These are phyloP conservation scores for Troides aeacus DNA, from an alignment of 2,888 invertebrate genomes.

Conservation along the genomic window DNA sequence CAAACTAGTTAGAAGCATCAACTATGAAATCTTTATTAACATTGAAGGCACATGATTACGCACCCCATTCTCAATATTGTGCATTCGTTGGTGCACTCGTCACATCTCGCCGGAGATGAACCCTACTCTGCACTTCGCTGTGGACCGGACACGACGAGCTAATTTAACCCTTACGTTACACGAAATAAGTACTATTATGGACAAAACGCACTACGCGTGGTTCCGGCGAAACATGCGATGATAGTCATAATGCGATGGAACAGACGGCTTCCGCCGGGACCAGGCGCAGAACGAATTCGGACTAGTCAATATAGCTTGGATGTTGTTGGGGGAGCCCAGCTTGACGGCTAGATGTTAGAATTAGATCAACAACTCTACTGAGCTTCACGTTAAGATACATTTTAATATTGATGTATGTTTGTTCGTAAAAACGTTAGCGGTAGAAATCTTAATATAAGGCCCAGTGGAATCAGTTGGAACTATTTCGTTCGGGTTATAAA, in stretches of 20 bases:
- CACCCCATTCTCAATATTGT: constrained; percentile 71
- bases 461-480: neutral
- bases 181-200: constrained; percentile 41
- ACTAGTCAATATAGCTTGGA: constrained; percentile 44
- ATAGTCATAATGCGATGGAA: constrained; percentile 3
- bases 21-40: constrained; percentile 77
- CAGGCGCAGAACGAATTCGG: constrained; percentile 42
- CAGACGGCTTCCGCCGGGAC: constrained; percentile 31
- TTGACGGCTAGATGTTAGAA: constrained; percentile 42
- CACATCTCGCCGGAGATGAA: constrained; percentile 34
- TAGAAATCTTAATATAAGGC: neutral
- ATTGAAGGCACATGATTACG: constrained; percentile 80
- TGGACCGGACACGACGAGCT: constrained; percentile 62
- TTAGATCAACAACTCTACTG: no score
- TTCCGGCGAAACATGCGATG: constrained; percentile 9
- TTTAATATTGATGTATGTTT: no score
- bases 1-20: constrained; percentile 75
- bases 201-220: constrained; percentile 31
- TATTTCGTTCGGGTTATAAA: constrained; percentile 29
- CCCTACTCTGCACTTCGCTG: constrained; percentile 34
- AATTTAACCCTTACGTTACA: constrained; percentile 56
- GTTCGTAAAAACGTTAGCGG: neutral
- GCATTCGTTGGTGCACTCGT: constrained; percentile 60
- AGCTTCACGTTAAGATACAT: no score
- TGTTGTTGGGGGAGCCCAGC: constrained; percentile 51